These are phyloP conservation scores for Hirtodrosophila duncani DNA, from an alignment of 2,888 invertebrate species.

Conservation along the genomic window DNA sequence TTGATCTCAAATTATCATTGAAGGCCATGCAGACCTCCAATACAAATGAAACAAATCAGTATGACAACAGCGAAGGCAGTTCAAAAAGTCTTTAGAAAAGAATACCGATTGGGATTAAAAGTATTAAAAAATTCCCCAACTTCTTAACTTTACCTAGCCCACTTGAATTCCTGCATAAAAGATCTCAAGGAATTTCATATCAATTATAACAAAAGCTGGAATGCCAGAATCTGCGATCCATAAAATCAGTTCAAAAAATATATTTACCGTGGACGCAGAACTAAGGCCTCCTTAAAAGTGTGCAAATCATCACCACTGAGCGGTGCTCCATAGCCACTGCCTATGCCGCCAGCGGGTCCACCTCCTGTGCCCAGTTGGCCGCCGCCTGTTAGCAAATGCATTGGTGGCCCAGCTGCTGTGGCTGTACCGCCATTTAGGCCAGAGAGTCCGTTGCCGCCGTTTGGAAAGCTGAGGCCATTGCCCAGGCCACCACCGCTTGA, in stretches of 20 bases:
- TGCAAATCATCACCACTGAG: conserved; percentile 80
- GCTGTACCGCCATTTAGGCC: conserved; percentile 22
- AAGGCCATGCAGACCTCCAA: too few species aligned
- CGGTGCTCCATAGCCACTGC: conserved; percentile 17
- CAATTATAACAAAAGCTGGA: neutral
- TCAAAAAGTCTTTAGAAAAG: too few species aligned
- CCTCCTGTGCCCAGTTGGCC: conserved; percentile 21
- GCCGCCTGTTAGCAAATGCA: conserved; percentile 36
- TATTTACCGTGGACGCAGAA: conserved; percentile 79
- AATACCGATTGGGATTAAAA: too few species aligned
- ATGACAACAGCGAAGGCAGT: too few species aligned
- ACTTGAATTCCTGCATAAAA: too few species aligned
- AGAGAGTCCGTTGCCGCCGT: conserved; percentile 31
- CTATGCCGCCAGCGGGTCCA: conserved; percentile 19
- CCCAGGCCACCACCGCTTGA: conserved; percentile 13
- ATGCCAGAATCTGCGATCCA: too few species aligned
- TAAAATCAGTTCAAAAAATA: neutral
- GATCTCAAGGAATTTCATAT: too few species aligned
- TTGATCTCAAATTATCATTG: too few species aligned
- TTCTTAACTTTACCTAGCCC: too few species aligned
- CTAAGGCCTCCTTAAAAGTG: conserved; percentile 87
- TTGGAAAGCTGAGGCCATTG: conserved; percentile 22
- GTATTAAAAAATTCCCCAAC: too few species aligned
- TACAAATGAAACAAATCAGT: too few species aligned
- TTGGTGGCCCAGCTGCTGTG: conserved; percentile 35